These are phyloP conservation scores for Hyposoter dolosus DNA, from an alignment of 2,888 invertebrate species.

Conservation along the genomic window DNA sequence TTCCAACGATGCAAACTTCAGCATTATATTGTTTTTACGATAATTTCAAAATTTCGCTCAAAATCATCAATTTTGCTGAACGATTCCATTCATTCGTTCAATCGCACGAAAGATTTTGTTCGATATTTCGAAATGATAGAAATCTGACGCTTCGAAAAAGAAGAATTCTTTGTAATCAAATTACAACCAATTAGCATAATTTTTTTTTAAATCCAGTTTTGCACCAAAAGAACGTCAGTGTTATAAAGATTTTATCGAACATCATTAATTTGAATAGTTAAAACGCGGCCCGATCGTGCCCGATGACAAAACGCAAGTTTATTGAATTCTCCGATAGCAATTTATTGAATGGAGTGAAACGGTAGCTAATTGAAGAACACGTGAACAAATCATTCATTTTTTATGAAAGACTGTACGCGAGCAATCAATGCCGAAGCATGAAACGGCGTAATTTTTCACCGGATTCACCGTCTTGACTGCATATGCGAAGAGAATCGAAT, in stretches of 20 bases:
- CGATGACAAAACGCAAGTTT: neutral
- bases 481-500: constrained; percentile 29
- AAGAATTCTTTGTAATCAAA: neutral
- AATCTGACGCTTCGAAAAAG: neutral
- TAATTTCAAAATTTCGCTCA: neutral
- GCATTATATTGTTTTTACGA: neutral
- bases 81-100: neutral
- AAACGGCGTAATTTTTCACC: constrained; percentile 53
- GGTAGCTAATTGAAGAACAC: neutral
- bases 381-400: neutral
- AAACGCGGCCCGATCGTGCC: neutral
- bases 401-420: neutral
- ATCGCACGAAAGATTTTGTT: neutral
- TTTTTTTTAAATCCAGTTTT: neutral
- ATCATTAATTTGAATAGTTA: neutral
- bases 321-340: neutral
- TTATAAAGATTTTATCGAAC: neutral
- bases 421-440: constrained; percentile 8
- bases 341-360: neutral
- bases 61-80: neutral
- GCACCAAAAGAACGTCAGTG: neutral
- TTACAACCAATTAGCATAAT: neutral
- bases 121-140: neutral
- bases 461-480: constrained; percentile 51
- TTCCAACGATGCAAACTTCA: too few relatives aligned